These are phyloP conservation scores for Poeciliopsis gracilis DNA, from an alignment of 2,797 vertebrate genomes.

Conservation along the genomic window DNA sequence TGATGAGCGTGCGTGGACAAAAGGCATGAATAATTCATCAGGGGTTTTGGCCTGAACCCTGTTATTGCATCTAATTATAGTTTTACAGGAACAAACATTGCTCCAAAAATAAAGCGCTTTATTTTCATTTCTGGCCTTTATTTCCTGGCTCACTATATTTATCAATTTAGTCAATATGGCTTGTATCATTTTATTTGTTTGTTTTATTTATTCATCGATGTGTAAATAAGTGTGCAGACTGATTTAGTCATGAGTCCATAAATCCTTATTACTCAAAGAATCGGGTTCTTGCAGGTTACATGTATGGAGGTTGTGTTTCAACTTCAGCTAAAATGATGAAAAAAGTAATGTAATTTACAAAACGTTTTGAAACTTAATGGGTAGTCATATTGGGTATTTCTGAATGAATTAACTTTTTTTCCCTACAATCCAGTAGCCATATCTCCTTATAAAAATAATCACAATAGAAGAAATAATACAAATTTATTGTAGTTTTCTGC, in stretches of 20 bases:
- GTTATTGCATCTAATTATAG: not conserved
- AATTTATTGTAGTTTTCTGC: not conserved
- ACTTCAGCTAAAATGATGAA: not conserved
- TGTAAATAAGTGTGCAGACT: not conserved
- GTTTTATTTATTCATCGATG: not conserved
- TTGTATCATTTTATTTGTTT: not conserved
- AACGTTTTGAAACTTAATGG: not conserved
- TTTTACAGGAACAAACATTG: not conserved
- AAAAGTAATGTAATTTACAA: not conserved
- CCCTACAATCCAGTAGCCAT: not conserved
- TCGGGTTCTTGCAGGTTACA: not conserved
- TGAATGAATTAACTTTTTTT: not conserved
- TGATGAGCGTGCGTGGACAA: not conserved
- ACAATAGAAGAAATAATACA: not conserved
- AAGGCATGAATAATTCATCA: not conserved
- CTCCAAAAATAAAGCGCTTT: not conserved
- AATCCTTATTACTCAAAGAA: not conserved
- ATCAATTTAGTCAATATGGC: not conserved
- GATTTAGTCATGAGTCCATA: not conserved
- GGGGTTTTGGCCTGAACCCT: not conserved
- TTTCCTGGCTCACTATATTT: not conserved
- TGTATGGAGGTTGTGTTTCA: not conserved
- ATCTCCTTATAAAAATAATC: not conserved
- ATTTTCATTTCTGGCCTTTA: not conserved
- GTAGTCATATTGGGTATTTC: not conserved